phyloP scores from a whole-genome alignment of 1,140 invertebrate species.

The Riptortus pedestris region DNA sequence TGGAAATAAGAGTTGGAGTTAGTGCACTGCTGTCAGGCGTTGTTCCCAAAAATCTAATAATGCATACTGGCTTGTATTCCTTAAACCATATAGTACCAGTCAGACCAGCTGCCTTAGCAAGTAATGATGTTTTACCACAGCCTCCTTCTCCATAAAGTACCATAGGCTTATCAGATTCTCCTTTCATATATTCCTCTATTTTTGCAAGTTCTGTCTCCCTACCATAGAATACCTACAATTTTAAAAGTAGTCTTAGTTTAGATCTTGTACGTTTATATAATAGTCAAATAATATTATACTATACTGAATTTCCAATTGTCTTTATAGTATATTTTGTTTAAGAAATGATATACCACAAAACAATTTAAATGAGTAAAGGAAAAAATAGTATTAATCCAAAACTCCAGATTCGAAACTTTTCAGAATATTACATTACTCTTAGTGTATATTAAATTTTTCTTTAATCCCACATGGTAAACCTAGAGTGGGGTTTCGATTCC shows the following conservation, averaged over 20 bases:
- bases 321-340: too few species aligned
- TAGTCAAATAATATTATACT: background rate
- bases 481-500: too few species aligned
- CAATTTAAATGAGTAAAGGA: too few species aligned
- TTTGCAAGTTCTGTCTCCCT: conserved; percentile 73
- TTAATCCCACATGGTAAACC: too few species aligned
- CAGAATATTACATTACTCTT: too few species aligned
- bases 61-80: conserved; percentile 66
- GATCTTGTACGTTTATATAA: too few species aligned
- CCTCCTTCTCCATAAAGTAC: conserved; percentile 93
- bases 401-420: too few species aligned
- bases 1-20: conserved; percentile 85
- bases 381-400: too few species aligned
- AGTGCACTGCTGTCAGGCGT: conserved; percentile 92
- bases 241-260: background rate
- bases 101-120: conserved; percentile 83
- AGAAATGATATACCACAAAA: too few species aligned
- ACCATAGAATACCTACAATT: conserved; percentile 75
- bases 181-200: conserved; percentile 78
- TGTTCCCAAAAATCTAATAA: conserved; percentile 89
- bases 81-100: conserved; percentile 55
- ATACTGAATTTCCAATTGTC: background rate
- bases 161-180: conserved; percentile 73
- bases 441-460: too few species aligned
- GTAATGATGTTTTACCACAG: conserved; percentile 91